Evolutionary conservation across 1,140 invertebrate species (phyloP).

Genomic region (Pristionchus pacificus): DNA sequence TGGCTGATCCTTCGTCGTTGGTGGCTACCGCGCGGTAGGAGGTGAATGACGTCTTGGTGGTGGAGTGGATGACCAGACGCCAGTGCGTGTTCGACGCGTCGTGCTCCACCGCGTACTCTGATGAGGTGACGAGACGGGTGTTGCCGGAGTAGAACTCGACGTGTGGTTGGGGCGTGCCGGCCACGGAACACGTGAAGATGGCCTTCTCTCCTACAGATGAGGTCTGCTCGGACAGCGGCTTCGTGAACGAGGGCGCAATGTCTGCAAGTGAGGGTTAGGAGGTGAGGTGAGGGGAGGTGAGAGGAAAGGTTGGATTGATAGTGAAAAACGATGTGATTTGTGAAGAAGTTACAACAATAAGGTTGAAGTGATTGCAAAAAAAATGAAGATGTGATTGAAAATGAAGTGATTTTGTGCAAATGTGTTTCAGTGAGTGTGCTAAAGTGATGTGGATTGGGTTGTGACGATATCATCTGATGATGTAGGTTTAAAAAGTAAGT

Average conservation of each 20-base stretch:
- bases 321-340: too few relatives aligned
- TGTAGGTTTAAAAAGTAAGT: too few relatives aligned
- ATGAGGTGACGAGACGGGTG: slow-evolving; percentile 44
- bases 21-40: slow-evolving; percentile 49
- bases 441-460: background rate
- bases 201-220: slow-evolving; percentile 54
- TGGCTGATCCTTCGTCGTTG: slow-evolving; percentile 43
- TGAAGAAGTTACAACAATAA: background rate
- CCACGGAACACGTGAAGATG: slow-evolving; percentile 58
- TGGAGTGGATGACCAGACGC: slow-evolving; percentile 58
- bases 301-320: too few relatives aligned
- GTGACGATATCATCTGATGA: background rate
- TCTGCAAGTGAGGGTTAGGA: slow-evolving; percentile 31
- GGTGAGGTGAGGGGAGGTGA: too few relatives aligned
- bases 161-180: slow-evolving; percentile 58
- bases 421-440: background rate
- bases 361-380: background rate
- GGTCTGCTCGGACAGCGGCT: slow-evolving; percentile 55
- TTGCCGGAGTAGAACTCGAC: slow-evolving; percentile 54
- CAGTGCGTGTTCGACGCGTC: slow-evolving; percentile 52
- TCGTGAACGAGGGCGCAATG: slow-evolving; percentile 58
- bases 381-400: background rate
- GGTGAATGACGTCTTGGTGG: slow-evolving; percentile 42
- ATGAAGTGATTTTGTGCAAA: slow-evolving; percentile 1
- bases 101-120: slow-evolving; percentile 46